These are phyloP conservation scores for Melikaiella ostensackeni DNA, from an alignment of 2,888 invertebrate genomes.

Conservation along the genomic window DNA sequence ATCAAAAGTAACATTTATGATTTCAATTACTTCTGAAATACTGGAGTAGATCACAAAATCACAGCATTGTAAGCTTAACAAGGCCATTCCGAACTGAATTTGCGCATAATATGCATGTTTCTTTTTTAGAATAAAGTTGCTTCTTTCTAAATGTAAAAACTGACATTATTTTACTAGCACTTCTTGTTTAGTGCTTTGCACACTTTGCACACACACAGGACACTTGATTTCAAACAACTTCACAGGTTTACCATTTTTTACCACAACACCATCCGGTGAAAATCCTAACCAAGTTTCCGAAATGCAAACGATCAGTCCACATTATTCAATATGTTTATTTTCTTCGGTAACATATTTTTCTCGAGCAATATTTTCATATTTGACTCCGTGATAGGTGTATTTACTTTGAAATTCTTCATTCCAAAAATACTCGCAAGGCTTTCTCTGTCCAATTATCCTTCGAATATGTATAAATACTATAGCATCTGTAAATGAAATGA, in stretches of 20 bases:
- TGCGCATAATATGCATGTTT: slow-evolving; percentile 50
- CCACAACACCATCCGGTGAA: slow-evolving; percentile 38
- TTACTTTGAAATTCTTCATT: neutral
- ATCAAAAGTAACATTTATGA: too few relatives aligned
- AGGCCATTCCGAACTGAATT: slow-evolving; percentile 49
- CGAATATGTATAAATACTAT: slow-evolving; percentile 26
- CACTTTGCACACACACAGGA: too few relatives aligned
- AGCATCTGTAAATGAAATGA: slow-evolving; percentile 11
- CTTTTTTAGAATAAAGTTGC: slow-evolving; percentile 36
- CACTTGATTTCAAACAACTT: slow-evolving; percentile 39
- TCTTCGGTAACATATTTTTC: neutral
- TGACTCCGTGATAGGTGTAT: neutral
- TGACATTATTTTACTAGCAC: neutral
- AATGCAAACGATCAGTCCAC: too few relatives aligned
- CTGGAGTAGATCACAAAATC: too few relatives aligned
- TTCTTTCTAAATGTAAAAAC: slow-evolving; percentile 19
- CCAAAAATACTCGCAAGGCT: slow-evolving; percentile 36
- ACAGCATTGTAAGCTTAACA: too few relatives aligned
- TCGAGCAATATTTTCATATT: neutral
- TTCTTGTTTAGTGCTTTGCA: neutral
- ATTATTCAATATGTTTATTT: too few relatives aligned
- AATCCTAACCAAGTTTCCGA: slow-evolving; percentile 32
- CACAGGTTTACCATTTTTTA: neutral
- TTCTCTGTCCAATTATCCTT: slow-evolving; percentile 37
- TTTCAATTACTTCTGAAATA: too few relatives aligned